These are phyloP conservation scores for Anser cygnoides DNA, from an alignment of 2,113 vertebrate genomes.

Conservation along the genomic window DNA sequence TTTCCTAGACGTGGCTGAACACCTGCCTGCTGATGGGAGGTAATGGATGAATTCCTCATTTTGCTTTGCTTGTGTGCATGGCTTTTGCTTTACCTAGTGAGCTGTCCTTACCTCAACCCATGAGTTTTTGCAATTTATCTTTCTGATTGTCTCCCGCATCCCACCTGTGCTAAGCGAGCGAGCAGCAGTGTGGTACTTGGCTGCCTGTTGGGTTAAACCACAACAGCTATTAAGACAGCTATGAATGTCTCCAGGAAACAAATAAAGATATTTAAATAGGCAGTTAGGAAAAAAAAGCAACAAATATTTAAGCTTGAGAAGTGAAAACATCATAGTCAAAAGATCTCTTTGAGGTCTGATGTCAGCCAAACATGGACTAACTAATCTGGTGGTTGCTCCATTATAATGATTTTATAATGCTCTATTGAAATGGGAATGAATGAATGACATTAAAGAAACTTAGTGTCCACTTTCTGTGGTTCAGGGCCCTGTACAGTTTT, in stretches of 20 bases:
- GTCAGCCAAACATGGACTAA: neutral
- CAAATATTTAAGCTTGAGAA: neutral
- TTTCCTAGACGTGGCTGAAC: too few species aligned
- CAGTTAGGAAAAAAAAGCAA: neutral
- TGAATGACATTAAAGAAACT: neutral
- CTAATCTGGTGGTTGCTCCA: neutral
- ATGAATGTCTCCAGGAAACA: neutral
- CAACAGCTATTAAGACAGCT: neutral
- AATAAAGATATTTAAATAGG: neutral
- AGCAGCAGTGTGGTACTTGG: too few species aligned
- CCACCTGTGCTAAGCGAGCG: too few species aligned
- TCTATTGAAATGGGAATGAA: neutral
- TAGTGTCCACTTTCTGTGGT: neutral
- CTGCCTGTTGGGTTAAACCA: too few species aligned
- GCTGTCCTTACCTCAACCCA: too few species aligned
- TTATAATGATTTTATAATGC: neutral
- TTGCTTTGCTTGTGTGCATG: too few species aligned
- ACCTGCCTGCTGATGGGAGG: too few species aligned
- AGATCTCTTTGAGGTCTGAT: neutral
- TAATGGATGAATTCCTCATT: too few species aligned
- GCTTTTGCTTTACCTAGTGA: too few species aligned
- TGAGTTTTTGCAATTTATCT: too few species aligned
- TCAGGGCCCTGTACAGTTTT: fast-evolving
- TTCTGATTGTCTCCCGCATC: too few species aligned
- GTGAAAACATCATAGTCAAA: neutral